Evolutionary conservation across 2,888 invertebrate species (phyloP), one percentile per base, ranked within the genome.

Genomic region (Ligdia adustata): DNA sequence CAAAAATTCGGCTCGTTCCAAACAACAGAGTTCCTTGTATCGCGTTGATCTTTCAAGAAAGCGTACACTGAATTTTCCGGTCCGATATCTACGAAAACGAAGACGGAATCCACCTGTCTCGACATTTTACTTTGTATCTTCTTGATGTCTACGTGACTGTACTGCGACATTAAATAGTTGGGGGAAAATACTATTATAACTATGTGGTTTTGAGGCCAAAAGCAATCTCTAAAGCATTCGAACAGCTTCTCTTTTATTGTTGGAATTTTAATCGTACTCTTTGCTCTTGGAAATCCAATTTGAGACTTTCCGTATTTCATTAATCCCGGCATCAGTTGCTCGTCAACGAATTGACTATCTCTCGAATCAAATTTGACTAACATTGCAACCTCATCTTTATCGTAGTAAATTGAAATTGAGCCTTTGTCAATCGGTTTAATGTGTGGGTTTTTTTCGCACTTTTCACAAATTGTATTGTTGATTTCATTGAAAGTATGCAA

Each of bases 1-100:
- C 82, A 87, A 60, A 86, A 84, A 57, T 81, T 68, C n/a, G 73
- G 69, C 50, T 86, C 85, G 44, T 74, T 75, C 88, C 89, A 89
- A 39, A 82, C 64, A 15, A 86, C 62, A 12, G 83, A 73, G 28
- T 75, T 75, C 29, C 65, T 64, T 3, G 60, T 61, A 66, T 88
- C 82, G 26, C 88, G 76, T 45, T 87, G 82, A 57, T 83, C 81
- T 62, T 85, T 85, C 45, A 89, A 63, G 62, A 87, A 89, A 22
- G 84, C 79, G 60, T 83, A 86, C 55, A 88, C 77, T 45, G 87
- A 89, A 69, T 89, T 83, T 53, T 88, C 87, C 5, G 81, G 75
- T 9, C 82, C 87, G 38, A 79, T 75, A 66, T 89, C 88, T 11
- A 71, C 74, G 52, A 86, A 89, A 51, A 89, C 61, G 55, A 81